phyloP scores from a whole-genome alignment of 2,797 vertebrate genomes.

The Neopelma chrysocephalum region DNA sequence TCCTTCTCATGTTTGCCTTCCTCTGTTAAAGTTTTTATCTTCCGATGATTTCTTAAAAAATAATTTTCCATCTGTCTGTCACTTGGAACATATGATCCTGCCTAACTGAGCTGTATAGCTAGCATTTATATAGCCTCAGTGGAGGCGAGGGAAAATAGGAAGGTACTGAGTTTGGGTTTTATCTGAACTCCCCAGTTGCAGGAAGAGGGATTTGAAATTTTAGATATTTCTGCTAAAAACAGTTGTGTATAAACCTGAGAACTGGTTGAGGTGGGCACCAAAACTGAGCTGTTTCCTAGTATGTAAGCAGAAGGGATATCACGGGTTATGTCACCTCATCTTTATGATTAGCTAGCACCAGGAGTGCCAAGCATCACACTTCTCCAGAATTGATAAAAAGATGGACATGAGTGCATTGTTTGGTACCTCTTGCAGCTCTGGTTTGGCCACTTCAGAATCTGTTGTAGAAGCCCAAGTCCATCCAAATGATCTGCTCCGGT shows the following conservation, averaged over 20 bases:
- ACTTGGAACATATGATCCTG: slow-evolving; percentile 50
- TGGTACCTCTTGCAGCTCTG: background rate
- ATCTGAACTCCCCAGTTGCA: background rate
- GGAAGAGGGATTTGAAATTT: background rate
- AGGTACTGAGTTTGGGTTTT: background rate
- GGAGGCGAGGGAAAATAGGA: slow-evolving; percentile 6
- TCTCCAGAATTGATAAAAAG: background rate
- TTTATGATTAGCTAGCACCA: background rate
- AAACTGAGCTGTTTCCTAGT: background rate
- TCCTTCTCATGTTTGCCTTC: slow-evolving; percentile 6
- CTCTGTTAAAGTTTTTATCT: slow-evolving; percentile 36
- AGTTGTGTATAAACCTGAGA: background rate
- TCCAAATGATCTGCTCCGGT: background rate
- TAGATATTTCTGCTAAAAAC: background rate
- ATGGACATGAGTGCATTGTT: background rate
- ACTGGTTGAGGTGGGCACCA: background rate
- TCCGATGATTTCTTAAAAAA: slow-evolving; percentile 27
- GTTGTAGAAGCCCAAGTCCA: background rate
- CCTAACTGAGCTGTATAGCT: slow-evolving; percentile 15
- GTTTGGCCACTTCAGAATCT: background rate
- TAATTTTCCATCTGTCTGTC: slow-evolving; percentile 59
- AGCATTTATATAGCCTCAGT: slow-evolving; percentile 21
- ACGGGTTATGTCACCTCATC: background rate
- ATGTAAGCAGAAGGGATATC: background rate
- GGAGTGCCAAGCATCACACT: background rate